Evolutionary conservation across 2,888 invertebrate species (phyloP), one percentile per base, ranked within the genome.

Genomic region (Bembecia ichneumoniformis): DNA sequence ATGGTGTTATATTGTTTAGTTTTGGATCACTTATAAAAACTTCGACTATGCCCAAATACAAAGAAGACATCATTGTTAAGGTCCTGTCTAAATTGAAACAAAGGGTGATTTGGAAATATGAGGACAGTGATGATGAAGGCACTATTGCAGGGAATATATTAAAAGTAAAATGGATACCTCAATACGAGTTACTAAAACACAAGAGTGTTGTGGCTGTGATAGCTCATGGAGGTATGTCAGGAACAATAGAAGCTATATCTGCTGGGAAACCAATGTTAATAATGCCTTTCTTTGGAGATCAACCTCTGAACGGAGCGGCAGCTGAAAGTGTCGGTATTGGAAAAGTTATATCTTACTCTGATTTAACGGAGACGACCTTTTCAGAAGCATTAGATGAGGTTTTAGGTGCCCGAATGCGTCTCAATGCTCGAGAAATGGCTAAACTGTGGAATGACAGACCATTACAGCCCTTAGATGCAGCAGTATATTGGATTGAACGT

Each of bases 31-130:
- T 93, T 79, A 88, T 95, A 59, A 92, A 90, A 64, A 89, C 91
- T 0, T 88, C 92, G 0, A 89, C 91, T 0, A 89, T 95, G 58
- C 90, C 92, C 0, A 77, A 84, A 51, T 84, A 90, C 15, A 92
- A 90, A 57, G 80, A 91, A 49, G 71, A 87, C 2, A 87, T 87
- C 10, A 90, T 96, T 47, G 55, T 93, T 4, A 87, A 86, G 5
- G 91, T 90, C 1, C 89, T 95, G 36, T 78, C 88, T 0, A 87
- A 88, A 51, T 71, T 94, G 47, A 90, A 92, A 20, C 90, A 93
- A 61, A 88, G 91, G 48, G 90, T 95, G 7, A 86, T 95, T 14
- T 95, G 94, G 94, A 94, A 94, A 77, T 94, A 91, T 87, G 94
- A 94, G 66, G 83, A 90, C 34, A 74, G 79, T 20, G 74, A 54